Evolutionary conservation across 1,140 invertebrate genomes (phyloP).

Genomic region (Vanessa atalanta): DNA sequence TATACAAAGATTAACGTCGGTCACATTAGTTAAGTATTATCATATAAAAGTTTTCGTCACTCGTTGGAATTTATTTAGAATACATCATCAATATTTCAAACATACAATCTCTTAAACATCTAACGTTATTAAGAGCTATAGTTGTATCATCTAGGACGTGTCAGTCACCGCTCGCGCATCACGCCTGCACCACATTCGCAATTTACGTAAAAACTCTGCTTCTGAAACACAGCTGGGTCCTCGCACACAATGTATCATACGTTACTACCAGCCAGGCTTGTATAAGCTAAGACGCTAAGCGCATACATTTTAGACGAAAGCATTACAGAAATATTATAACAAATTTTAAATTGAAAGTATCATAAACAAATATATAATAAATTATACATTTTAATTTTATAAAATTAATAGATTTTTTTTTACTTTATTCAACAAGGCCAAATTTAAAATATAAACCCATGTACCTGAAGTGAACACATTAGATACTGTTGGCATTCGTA

Average conservation of each 20-base stretch:
- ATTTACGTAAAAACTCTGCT: conserved; percentile 39
- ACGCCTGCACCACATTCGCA: conserved; percentile 28
- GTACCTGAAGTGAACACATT: no score
- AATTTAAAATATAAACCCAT: no score
- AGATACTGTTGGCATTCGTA: no score
- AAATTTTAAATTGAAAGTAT: neutral
- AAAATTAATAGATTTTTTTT: neutral
- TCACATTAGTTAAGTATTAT: no score
- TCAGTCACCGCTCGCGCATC: conserved; percentile 17
- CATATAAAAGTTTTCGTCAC: no score
- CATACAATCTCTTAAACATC: no score
- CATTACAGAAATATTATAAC: neutral
- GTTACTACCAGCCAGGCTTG: conserved; percentile 22
- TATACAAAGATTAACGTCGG: no score
- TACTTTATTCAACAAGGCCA: no score
- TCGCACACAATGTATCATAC: conserved; percentile 39
- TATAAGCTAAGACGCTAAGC: conserved; percentile 6
- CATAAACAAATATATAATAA: neutral
- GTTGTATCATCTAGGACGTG: neutral
- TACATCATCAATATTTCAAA: no score
- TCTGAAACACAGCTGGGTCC: conserved; percentile 34
- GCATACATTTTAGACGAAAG: neutral
- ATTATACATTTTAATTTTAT: neutral
- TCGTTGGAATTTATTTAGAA: no score
- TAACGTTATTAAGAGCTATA: neutral